Percentiles rank a stretch among this genome's conserved stretches.
Conservation (phyloP, 2,888 invertebrate species). For the Leptura quadrifasciata region DNA sequence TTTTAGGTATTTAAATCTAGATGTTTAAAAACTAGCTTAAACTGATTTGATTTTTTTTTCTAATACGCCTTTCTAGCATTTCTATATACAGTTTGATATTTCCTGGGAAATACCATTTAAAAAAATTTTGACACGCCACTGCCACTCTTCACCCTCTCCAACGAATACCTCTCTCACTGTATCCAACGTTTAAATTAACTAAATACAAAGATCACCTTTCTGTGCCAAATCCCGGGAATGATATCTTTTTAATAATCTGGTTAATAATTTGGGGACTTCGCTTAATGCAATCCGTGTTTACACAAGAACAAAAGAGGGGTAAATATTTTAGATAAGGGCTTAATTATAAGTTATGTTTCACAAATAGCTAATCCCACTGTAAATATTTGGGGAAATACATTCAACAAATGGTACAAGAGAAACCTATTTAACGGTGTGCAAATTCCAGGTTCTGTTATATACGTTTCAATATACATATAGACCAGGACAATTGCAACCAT, state of each 20-base stretch:
- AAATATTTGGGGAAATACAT: constrained; percentile 32
- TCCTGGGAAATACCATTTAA: not conserved
- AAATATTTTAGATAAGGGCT: constrained; percentile 29
- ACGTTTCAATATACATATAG: too few species aligned
- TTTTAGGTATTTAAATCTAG: too few species aligned
- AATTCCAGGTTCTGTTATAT: not conserved
- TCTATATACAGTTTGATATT: not conserved
- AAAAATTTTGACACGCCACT: not conserved
- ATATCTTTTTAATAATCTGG: constrained; percentile 35
- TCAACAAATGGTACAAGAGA: constrained; percentile 18
- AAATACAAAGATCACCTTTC: constrained; percentile 6
- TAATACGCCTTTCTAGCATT: too few species aligned
- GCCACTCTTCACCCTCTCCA: not conserved
- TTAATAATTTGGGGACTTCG: not conserved
- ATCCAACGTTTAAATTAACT: constrained; percentile 8
- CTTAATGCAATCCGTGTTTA: constrained; percentile 16
- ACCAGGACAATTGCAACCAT: too few species aligned
- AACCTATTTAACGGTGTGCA: constrained; percentile 12
- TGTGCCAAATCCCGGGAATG: constrained; percentile 4
- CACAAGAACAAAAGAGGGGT: constrained; percentile 23
- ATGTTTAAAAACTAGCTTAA: too few species aligned
- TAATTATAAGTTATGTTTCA: constrained; percentile 34
- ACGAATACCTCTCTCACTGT: not conserved
- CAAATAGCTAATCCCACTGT: constrained; percentile 13
- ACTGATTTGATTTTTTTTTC: too few species aligned